A percentile compares a stretch with the other conserved stretches of the same genome.
Conservation (phyloP, 1,140 invertebrate genomes). For the Euwallacea fornicatus region DNA sequence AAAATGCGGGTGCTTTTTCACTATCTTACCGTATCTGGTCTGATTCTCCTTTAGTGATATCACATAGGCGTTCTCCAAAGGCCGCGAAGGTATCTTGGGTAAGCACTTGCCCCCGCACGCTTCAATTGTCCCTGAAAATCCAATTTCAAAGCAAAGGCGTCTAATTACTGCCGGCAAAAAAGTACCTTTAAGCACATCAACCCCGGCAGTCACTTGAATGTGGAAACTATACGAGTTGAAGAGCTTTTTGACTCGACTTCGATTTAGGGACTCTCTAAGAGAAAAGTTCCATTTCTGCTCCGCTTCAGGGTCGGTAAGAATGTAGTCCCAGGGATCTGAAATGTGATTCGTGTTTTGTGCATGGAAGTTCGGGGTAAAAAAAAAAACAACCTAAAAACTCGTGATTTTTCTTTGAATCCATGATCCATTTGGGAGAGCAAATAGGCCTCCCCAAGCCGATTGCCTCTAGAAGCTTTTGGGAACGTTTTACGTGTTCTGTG, state of each 20-base stretch:
- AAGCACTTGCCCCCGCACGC: constrained; percentile 50
- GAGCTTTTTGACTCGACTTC: constrained; percentile 43
- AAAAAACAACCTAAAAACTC: constrained; percentile 49
- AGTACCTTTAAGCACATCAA: constrained; percentile 50
- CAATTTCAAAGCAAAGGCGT: not conserved
- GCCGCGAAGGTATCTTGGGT: constrained; percentile 37
- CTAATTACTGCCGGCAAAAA: not conserved
- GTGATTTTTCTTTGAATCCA: constrained; percentile 54
- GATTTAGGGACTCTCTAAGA: constrained; percentile 51
- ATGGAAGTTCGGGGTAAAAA: constrained; percentile 3
- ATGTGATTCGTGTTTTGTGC: constrained; percentile 1
- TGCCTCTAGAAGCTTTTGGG: constrained; percentile 57
- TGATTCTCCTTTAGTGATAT: constrained; percentile 45
- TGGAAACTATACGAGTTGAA: constrained; percentile 45
- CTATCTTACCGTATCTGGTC: constrained; percentile 43
- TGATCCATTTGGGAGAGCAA: constrained; percentile 56
- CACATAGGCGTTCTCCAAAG: constrained; percentile 40
- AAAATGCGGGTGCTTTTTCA: constrained; percentile 50
- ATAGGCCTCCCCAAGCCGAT: constrained; percentile 57
- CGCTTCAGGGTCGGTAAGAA: constrained; percentile 55
- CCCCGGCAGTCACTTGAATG: constrained; percentile 39
- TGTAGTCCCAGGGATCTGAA: constrained; percentile 57
- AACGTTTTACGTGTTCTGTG: constrained; percentile 55
- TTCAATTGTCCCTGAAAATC: constrained; percentile 47
- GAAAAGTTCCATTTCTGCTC: constrained; percentile 56